These are phyloP conservation scores for Drosophila histrio DNA, from an alignment of 2,888 invertebrate species.

Conservation along the genomic window DNA sequence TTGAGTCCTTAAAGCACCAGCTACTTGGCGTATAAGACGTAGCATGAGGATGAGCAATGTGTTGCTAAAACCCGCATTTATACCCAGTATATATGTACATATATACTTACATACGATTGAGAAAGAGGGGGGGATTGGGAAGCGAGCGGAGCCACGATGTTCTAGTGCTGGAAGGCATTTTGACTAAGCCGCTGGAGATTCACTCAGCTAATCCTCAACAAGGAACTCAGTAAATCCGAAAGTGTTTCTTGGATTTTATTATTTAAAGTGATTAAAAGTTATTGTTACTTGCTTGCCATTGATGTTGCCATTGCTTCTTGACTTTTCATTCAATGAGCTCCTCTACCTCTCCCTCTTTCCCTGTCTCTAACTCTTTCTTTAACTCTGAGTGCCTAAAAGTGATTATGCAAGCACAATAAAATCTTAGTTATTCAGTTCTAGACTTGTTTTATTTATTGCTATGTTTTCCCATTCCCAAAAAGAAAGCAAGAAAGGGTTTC, in stretches of 20 bases:
- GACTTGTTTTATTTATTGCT: conserved; percentile 25
- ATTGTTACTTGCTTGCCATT: conserved; percentile 51
- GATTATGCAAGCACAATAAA: conserved; percentile 61
- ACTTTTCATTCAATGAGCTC: conserved; percentile 45
- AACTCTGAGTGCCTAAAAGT: conserved; percentile 27
- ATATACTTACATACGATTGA: conserved; percentile 35
- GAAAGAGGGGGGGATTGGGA: conserved; percentile 2
- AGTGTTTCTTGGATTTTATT: conserved; percentile 77
- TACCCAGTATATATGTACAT: conserved; percentile 6
- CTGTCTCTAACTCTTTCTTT: neutral
- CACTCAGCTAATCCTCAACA: conserved; percentile 64
- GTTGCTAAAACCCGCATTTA: conserved; percentile 48
- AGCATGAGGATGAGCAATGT: conserved; percentile 28
- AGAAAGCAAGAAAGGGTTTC: neutral
- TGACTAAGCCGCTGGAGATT: conserved; percentile 64
- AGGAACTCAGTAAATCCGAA: conserved; percentile 72
- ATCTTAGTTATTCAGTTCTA: conserved; percentile 49
- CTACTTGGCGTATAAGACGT: neutral
- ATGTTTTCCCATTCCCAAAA: neutral
- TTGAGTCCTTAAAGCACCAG: conserved; percentile 20
- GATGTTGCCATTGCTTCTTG: conserved; percentile 51
- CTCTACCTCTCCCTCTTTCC: neutral
- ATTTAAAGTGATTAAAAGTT: conserved; percentile 78
- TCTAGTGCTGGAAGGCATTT: conserved; percentile 60
- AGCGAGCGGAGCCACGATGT: conserved; percentile 31